Evolutionary conservation across 2,888 invertebrate genomes (phyloP).

Genomic region (Chaetoderma sp.): DNA sequence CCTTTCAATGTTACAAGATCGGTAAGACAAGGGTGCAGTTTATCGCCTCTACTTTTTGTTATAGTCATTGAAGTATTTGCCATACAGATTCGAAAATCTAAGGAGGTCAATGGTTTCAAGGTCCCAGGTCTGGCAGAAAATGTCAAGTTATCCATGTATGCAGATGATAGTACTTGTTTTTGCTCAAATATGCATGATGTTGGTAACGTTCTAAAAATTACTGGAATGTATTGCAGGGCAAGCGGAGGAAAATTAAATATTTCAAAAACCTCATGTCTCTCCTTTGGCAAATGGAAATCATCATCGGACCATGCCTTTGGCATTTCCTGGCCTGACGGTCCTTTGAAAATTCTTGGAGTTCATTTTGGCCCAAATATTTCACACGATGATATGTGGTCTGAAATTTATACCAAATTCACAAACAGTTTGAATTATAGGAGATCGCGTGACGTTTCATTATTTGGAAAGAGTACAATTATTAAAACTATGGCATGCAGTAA

Average conservation of each 20-base stretch:
- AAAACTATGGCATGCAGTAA: not conserved
- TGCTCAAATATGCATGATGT: not conserved
- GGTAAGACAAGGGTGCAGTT: constrained; percentile 18
- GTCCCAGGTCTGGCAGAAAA: not conserved
- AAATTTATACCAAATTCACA: not conserved
- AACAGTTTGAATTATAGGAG: not conserved
- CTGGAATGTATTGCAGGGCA: not conserved
- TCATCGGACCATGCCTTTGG: constrained; percentile 4
- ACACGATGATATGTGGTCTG: not conserved
- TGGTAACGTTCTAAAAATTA: not conserved
- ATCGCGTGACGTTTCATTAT: not conserved
- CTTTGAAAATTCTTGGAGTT: not conserved
- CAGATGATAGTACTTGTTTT: constrained; percentile 11
- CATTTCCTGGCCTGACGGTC: constrained; percentile 1
- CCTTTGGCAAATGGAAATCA: not conserved
- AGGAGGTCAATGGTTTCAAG: not conserved
- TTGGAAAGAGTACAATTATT: not conserved
- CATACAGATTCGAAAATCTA: not conserved
- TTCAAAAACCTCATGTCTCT: not conserved
- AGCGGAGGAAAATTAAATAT: not conserved
- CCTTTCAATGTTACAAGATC: not conserved
- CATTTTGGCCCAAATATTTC: not conserved
- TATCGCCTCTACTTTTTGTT: constrained; percentile 12
- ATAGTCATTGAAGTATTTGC: constrained; percentile 7
- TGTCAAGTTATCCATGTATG: not conserved